Evolutionary conservation across 2,797 vertebrate genomes (phyloP), one percentile per base, ranked within the genome.

Genomic region (Sebastes nivosus): DNA sequence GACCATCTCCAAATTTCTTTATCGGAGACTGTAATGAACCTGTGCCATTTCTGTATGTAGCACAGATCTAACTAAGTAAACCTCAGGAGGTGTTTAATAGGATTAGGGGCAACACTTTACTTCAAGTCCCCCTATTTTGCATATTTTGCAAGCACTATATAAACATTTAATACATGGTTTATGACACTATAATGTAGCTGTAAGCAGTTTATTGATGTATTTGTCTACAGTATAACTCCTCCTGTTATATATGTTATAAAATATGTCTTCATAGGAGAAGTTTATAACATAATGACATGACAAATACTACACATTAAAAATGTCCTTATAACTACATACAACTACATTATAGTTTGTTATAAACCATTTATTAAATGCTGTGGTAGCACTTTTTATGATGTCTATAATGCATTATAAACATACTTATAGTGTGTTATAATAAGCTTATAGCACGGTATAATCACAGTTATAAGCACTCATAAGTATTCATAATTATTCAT

Each of bases 1-100:
- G 72, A 73, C 74, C 82, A 73, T 61, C 80, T 79, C 46, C 25
- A 75, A 16, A 77, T 59, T 65, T 81, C 30, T 82, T 27, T 73
- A 27, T 36, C 59, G 36, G 55, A 75, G 64, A 42, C n/a, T 46
- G 16, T 32, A 60, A 83, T 36, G 14, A 77, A 58, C 72, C 71
- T 68, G 38, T 27, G 29, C 36, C n/a, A 30, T 68, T 29, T 68
- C 18, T 57, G 13, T 55, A 13, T 14, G 52, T 6, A n/a, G 29
- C 61, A 27, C 8, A 32, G 11, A 27, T 57, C 27, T 52, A 14
- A 8, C 5, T 32, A 70, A 24, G 38, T 20, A 69, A 72, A 65
- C 38, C 54, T 77, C 63, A 1, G 2, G 52, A 25, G n/a, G 6
- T 1, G 34, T 86, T 85, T 75, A 87, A 82, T 72, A 38, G 59